Evolutionary conservation across 2,797 vertebrate genomes (phyloP).

Genomic region (Melanitta fusca): DNA sequence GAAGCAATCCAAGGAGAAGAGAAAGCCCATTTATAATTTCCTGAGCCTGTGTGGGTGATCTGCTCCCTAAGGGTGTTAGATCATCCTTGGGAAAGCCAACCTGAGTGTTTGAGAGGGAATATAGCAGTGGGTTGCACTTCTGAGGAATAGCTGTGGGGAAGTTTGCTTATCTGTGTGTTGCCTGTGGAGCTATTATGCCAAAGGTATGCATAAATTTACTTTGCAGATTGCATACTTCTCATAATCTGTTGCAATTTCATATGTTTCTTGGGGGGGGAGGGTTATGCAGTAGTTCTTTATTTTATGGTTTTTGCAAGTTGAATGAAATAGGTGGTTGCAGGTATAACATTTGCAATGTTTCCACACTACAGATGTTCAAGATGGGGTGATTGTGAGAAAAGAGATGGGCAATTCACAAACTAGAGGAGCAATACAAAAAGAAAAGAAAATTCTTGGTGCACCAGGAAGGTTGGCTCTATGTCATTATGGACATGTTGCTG

Average conservation of each 20-base stretch:
- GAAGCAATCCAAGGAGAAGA: not conserved
- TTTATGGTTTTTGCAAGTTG: not conserved
- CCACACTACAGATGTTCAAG: not conserved
- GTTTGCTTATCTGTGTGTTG: not conserved
- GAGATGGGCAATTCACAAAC: not conserved
- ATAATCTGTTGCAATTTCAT: not conserved
- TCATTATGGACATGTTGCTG: not conserved
- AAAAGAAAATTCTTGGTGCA: not conserved
- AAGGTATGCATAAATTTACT: not conserved
- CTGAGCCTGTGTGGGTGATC: not conserved
- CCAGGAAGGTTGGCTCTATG: not conserved
- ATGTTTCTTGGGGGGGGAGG: not conserved
- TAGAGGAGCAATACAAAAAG: not conserved
- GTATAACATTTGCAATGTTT: not conserved
- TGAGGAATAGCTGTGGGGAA: not conserved
- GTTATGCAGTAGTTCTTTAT: not conserved
- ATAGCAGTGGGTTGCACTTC: not conserved
- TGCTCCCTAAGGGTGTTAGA: not conserved
- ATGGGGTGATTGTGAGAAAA: not conserved
- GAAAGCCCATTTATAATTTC: constrained; percentile 35
- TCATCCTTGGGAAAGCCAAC: not conserved
- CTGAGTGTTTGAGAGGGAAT: not conserved
- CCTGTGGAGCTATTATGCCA: not conserved
- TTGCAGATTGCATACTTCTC: not conserved
- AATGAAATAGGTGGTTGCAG: not conserved